Evolutionary conservation across 2,797 vertebrate genomes (phyloP), one percentile per base, ranked within the genome.

Genomic region (Merluccius polli): DNA sequence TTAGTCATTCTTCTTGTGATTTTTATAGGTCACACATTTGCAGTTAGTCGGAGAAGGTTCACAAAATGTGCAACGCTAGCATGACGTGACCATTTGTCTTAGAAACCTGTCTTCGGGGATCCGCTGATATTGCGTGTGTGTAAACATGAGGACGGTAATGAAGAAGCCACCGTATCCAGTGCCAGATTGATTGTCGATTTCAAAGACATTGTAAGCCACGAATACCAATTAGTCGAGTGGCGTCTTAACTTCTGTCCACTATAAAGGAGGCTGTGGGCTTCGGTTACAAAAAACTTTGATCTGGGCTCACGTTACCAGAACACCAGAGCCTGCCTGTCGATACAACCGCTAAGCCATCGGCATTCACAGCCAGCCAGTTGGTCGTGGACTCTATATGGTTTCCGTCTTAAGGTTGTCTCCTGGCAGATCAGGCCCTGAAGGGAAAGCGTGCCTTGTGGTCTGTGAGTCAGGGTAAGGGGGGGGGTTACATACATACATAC

Each of bases 391-490:
- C 59, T 27, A 16, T 27, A 16, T 9, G 10, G 24, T 65, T 24
- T 59, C n/a, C 9, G 59, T 65, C 52, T 9, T 59, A 24, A 59
- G 59, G 59, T 65, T 27, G 59, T 65, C 59, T 81, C 44, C 74
- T 82, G 86, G 74, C 75, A 82, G 79, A 80, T 27, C 67, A n/a
- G 36, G 33, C 3, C 44, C 13, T 52, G 18, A 52, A 44, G n/a
- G 52, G 52, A 24, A 7, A 59, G 52, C 16, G 18, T n/a, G 52
- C 12, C 44, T 48, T 70, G 24, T 73, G 35, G 73, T 65, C 80
- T 13, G 9, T 33, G 6, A 48, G 72, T 73, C 79, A 71, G 73
- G 81, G 81, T 84, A 74, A 77, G 79, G 24, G 33, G 41, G 41
- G 15, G 13, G 11, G 32, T 44, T 24, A 41, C 35, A 41, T 52